Conservation (phyloP, 2,888 invertebrate species). For the Parapristionchus giblindavisi region DNA sequence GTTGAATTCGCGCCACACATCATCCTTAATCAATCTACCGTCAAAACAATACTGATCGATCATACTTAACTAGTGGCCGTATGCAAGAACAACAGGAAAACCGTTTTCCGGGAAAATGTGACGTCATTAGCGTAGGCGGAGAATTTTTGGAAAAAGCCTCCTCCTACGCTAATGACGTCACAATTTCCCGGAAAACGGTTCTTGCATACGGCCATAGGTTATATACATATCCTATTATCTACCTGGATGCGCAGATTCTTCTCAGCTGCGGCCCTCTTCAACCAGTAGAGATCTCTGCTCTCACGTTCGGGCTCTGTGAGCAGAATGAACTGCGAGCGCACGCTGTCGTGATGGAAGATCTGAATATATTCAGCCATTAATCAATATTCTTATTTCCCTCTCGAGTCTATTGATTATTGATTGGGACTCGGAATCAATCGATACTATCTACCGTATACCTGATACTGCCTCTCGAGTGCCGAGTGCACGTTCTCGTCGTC, state of each 20-base stretch:
- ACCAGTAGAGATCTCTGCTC: conserved; percentile 71
- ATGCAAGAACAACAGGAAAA: too few relatives aligned
- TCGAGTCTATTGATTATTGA: neutral
- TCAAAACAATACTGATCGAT: too few relatives aligned
- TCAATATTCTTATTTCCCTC: too few relatives aligned
- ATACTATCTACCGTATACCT: conserved; percentile 36
- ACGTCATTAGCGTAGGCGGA: too few relatives aligned
- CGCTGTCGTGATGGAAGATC: conserved; percentile 68
- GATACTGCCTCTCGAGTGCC: conserved; percentile 69
- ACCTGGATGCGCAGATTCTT: conserved; percentile 54
- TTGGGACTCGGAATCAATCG: neutral
- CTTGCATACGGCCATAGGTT: too few relatives aligned
- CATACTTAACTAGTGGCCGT: too few relatives aligned
- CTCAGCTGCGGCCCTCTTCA: conserved; percentile 54
- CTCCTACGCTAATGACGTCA: neutral
- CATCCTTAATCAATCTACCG: too few relatives aligned
- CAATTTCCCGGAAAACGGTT: too few relatives aligned
- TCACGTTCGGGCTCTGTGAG: conserved; percentile 72
- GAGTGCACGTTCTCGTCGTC: conserved; percentile 57
- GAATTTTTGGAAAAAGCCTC: too few relatives aligned
- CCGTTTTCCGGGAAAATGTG: too few relatives aligned
- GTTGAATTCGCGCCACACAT: too few relatives aligned
- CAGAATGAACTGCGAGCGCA: conserved; percentile 67
- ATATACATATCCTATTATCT: neutral
- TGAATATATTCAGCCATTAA: neutral